Evolutionary conservation across 2,113 vertebrate genomes (phyloP).

Genomic region (Lepisosteus oculatus): DNA sequence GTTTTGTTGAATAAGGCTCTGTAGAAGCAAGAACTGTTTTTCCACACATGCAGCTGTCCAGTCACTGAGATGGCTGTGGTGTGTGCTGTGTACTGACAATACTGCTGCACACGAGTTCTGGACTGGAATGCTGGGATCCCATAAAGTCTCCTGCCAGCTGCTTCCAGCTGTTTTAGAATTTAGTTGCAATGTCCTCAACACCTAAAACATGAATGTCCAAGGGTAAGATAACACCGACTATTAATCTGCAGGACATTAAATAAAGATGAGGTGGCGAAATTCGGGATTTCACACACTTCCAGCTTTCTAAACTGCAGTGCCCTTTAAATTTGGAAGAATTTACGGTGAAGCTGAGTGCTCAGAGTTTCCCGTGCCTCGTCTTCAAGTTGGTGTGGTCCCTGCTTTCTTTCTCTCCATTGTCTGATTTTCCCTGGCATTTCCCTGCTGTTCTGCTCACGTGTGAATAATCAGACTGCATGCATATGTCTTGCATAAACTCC

Average conservation of each 20-base stretch:
- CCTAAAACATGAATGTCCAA: slow-evolving; percentile 9
- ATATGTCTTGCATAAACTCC: no score
- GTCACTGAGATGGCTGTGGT: slow-evolving; percentile 29
- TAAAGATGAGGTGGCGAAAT: slow-evolving; percentile 12
- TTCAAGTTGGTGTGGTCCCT: not conserved
- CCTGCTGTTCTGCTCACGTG: slow-evolving; percentile 28
- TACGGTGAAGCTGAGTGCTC: not conserved
- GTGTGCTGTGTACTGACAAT: not conserved
- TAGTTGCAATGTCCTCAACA: not conserved
- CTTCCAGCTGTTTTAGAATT: not conserved
- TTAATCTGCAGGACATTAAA: not conserved
- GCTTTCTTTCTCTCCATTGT: not conserved
- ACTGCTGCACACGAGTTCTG: not conserved
- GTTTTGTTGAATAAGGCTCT: no score
- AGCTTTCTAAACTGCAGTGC: not conserved
- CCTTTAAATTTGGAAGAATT: not conserved
- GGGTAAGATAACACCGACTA: slow-evolving; percentile 5
- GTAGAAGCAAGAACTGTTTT: no score
- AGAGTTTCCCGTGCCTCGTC: not conserved
- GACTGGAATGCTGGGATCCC: not conserved
- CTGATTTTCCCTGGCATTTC: slow-evolving; percentile 4
- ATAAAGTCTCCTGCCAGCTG: not conserved
- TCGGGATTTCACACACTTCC: slow-evolving; percentile 14
- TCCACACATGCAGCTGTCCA: slow-evolving; percentile 34
- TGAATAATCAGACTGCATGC: no score